phyloP scores from a whole-genome alignment of 2,113 vertebrate genomes.

The Stegostoma tigrinum region DNA sequence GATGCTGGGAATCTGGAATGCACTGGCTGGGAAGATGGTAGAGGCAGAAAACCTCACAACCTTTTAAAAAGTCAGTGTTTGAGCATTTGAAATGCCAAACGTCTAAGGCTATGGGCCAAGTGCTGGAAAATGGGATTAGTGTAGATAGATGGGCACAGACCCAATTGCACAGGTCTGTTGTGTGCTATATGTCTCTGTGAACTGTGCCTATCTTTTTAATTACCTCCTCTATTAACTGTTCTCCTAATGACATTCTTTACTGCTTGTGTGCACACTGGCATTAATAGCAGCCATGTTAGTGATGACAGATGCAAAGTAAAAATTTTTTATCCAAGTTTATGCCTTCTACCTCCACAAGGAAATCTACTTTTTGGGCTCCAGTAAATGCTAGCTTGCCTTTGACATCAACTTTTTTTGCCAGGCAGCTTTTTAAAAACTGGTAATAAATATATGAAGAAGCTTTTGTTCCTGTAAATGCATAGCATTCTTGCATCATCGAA shows the following conservation, averaged over 20 bases:
- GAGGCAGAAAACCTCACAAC: no score
- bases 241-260: neutral
- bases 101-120: no score
- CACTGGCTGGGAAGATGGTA: no score
- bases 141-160: no score
- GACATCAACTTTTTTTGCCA: neutral
- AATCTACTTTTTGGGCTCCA: neutral
- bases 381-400: neutral
- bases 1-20: no score
- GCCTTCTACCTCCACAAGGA: neutral
- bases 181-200: neutral
- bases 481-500: neutral
- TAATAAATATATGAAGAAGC: neutral
- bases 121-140: no score
- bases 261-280: neutral
- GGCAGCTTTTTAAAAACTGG: neutral
- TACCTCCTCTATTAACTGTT: neutral
- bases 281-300: neutral
- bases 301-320: neutral
- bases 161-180: no score
- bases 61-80: no score
- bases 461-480: neutral
- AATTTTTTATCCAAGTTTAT: neutral
- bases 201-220: neutral
- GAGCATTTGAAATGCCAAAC: no score